Conservation (phyloP, 2,797 vertebrate genomes). For the Anguilla anguilla region DNA sequence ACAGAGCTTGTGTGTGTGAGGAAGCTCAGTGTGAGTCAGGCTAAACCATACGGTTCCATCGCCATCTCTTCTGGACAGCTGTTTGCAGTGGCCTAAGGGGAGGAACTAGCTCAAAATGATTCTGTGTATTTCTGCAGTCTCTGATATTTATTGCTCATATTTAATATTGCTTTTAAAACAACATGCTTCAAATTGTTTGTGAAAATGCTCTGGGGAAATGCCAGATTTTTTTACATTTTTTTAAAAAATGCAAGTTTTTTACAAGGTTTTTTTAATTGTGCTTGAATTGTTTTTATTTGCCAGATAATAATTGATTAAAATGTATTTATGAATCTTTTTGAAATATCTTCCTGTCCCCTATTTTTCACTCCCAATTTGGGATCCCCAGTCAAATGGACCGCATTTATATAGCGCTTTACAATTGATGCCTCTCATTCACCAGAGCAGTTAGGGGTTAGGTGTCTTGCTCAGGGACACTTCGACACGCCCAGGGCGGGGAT, state of each 20-base stretch:
- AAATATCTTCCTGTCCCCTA: not conserved
- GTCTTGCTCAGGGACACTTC: too few relatives aligned
- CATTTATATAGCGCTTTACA: too few relatives aligned
- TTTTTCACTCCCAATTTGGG: not conserved
- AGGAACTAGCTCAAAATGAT: not conserved
- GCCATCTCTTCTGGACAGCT: constrained; percentile 53
- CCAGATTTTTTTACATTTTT: too few relatives aligned
- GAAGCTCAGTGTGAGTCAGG: constrained; percentile 65
- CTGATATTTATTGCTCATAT: not conserved
- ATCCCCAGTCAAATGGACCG: not conserved
- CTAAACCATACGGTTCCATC: constrained; percentile 68
- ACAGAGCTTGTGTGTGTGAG: constrained; percentile 64
- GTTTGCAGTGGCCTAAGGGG: constrained; percentile 39
- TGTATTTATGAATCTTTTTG: not conserved
- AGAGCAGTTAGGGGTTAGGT: too few relatives aligned
- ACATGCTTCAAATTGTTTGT: not conserved
- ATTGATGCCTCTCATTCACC: too few relatives aligned
- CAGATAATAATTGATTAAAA: not conserved
- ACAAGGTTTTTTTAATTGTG: not conserved
- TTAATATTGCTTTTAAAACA: not conserved
- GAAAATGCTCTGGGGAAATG: not conserved
- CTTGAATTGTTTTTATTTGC: not conserved
- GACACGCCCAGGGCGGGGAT: too few relatives aligned
- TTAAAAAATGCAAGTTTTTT: not conserved
- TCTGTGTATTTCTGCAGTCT: not conserved